Percentiles rank a stretch among this genome's conserved stretches.
phyloP scores from a whole-genome alignment of 2,888 invertebrate genomes.

The Apeira syringaria region DNA sequence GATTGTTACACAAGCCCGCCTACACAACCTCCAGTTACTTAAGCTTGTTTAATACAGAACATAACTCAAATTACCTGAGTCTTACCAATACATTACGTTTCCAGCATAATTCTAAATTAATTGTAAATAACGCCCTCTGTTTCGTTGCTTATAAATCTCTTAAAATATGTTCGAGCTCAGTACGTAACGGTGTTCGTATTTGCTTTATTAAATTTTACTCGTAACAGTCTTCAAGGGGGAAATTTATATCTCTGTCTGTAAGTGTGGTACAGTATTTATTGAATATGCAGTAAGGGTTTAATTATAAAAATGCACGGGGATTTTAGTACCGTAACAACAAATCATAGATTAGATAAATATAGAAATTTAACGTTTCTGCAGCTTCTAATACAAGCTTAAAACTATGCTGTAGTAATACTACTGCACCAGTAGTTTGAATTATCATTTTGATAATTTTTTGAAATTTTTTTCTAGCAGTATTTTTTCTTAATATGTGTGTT shows the following conservation, averaged over 20 bases:
- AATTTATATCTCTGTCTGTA: slow-evolving; percentile 66
- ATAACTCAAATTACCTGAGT: slow-evolving; percentile 32
- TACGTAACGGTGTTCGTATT: slow-evolving; percentile 61
- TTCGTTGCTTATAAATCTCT: slow-evolving; percentile 63
- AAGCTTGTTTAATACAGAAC: slow-evolving; percentile 14
- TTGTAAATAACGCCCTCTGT: slow-evolving; percentile 60
- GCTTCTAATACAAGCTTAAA: too few species aligned
- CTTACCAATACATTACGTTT: slow-evolving; percentile 51
- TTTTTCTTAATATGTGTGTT: too few species aligned
- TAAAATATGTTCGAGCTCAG: slow-evolving; percentile 62
- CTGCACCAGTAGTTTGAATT: too few species aligned
- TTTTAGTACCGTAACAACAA: too few species aligned
- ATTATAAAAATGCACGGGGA: neutral
- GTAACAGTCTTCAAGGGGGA: slow-evolving; percentile 54
- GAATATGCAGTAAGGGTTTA: slow-evolving; percentile 1
- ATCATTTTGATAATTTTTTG: too few species aligned
- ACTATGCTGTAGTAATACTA: too few species aligned
- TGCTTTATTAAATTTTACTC: slow-evolving; percentile 72
- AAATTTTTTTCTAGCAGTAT: too few species aligned
- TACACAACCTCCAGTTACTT: neutral
- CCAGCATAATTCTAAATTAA: slow-evolving; percentile 60
- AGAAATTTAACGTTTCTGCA: too few species aligned
- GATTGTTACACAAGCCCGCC: too few species aligned
- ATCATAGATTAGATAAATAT: too few species aligned
- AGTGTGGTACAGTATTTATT: slow-evolving; percentile 28